Evolutionary conservation across 1,140 invertebrate species (phyloP), one percentile per base, ranked within the genome.

Genomic region (Euschistus heros): DNA sequence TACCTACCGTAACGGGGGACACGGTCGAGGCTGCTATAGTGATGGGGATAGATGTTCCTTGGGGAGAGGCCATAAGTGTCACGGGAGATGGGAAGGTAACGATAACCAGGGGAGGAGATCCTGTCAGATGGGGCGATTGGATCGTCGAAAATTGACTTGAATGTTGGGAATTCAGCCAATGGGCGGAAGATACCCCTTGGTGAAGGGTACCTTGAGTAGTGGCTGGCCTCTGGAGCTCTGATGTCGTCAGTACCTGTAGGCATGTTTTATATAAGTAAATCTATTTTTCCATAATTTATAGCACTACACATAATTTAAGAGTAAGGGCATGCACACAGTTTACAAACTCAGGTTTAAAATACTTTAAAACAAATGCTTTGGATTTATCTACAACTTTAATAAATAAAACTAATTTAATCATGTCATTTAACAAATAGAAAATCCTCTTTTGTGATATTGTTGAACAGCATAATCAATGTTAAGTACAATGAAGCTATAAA

Each of bases 1-100:
- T 85, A 87, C 88, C 84, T 85, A 90, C 88, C 86, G 81, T 87
- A 85, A 82, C 86, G 64, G 15, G 70, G 83, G 85, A 87, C 86
- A 79, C 84, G 81, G 74, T 86, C 85, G 76, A 86, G 77, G 70
- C 83, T 82, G 71, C 83, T 84, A 80, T 89, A 90, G 78, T 90
- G 87, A 80, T 89, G 86, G 69, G 87, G 85, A 76, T 89, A 90
- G 80, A 92, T 86, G 74, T 87, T 82, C 76, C 89, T 82, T 69
- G 89, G 89, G 67, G 88, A 87, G 77, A 90, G 90, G 67, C 89
- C 89, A 77, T 92, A 92, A 72, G 85, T 88, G 73, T 92, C 89
- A 70, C 89, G 84, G 75, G 89, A 88, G 69, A 92, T 85, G 69
- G 89, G 89, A 75, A 89, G 79, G 79, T 92, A 92, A 78, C 88